These are phyloP conservation scores for Diplodus sargus DNA, from an alignment of 2,797 vertebrate species.

Conservation along the genomic window DNA sequence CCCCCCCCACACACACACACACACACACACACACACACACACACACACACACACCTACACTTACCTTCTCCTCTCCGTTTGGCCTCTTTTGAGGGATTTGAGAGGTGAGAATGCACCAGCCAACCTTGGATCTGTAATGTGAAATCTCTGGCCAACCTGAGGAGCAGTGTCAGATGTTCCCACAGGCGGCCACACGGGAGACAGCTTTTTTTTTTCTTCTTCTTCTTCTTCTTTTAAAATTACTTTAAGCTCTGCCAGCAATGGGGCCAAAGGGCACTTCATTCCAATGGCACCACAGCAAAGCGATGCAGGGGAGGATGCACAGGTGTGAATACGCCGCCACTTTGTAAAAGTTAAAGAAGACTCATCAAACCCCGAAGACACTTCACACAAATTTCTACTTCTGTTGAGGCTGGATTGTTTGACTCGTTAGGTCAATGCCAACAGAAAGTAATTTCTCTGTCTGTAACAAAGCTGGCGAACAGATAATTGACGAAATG, in stretches of 20 bases:
- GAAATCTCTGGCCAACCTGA: slow-evolving; percentile 4
- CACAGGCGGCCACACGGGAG: background rate
- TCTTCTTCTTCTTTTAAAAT: slow-evolving; percentile 1
- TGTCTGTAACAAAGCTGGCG: background rate
- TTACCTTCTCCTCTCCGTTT: background rate
- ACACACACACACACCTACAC: background rate
- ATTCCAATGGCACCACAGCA: background rate
- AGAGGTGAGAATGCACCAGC: slow-evolving; percentile 14
- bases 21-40: background rate
- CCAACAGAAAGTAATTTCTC: background rate
- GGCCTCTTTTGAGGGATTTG: slow-evolving; percentile 9
- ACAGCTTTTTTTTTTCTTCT: background rate
- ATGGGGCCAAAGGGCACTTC: slow-evolving; percentile 17
- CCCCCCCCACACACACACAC: background rate
- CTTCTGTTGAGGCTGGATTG: too few relatives aligned
- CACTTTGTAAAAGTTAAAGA: background rate
- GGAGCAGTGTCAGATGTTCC: slow-evolving; percentile 9
- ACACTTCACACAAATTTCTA: background rate
- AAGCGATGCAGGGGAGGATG: background rate
- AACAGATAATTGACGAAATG: background rate
- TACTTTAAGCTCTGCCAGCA: background rate
- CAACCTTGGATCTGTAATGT: background rate
- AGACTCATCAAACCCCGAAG: background rate
- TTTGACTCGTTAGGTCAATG: background rate
- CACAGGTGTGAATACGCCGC: slow-evolving; percentile 3